Conservation (phyloP, 2,113 vertebrate genomes). For the Dipodomys spectabilis region DNA sequence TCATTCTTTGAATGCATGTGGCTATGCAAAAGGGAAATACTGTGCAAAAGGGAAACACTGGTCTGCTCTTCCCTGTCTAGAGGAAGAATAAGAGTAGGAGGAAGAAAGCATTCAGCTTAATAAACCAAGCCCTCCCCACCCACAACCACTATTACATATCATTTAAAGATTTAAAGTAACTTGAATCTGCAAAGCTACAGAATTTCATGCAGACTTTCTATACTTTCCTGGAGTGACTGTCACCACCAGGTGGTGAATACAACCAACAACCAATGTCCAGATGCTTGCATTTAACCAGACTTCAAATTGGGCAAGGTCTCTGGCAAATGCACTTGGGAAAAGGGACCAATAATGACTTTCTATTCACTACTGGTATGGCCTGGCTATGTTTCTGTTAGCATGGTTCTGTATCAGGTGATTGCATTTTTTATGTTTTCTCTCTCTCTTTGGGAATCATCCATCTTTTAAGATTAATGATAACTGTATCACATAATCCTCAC, state of each 20-base stretch:
- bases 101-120: background rate
- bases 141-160: background rate
- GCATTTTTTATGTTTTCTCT: background rate
- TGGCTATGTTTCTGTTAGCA: background rate
- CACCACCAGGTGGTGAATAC: background rate
- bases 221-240: background rate
- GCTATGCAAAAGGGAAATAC: background rate
- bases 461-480: conserved; percentile 11
- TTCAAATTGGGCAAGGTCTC: background rate
- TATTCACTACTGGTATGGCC: background rate
- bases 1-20: background rate
- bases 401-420: background rate
- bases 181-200: background rate
- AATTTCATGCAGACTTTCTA: background rate
- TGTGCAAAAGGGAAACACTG: background rate
- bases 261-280: background rate
- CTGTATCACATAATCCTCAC: background rate
- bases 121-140: conserved; percentile 3
- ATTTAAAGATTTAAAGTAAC: background rate
- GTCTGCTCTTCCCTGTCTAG: background rate
- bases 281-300: background rate
- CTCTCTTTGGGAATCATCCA: conserved; percentile 1
- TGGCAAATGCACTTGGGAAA: background rate
- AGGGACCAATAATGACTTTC: background rate
- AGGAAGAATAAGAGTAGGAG: background rate